Percentiles rank a stretch among this genome's conserved stretches.
Conservation (phyloP, 2,888 invertebrate species). For the Meta bourneti region DNA sequence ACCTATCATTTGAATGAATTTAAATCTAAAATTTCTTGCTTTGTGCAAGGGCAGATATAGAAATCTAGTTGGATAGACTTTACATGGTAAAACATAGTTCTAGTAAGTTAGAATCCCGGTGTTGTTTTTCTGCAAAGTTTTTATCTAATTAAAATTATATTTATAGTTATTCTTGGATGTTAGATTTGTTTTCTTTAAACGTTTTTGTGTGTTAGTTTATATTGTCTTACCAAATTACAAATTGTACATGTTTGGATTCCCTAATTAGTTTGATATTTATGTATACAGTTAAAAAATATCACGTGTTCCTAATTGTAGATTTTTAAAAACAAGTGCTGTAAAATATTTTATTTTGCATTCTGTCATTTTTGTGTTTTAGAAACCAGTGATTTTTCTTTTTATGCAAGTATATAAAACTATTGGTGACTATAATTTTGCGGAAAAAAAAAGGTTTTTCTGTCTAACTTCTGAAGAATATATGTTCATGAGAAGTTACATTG, state of each 20-base stretch:
- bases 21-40: constrained; percentile 42
- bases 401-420: not conserved
- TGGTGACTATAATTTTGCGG: not conserved
- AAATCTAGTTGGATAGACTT: constrained; percentile 43
- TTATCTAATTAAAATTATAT: constrained; percentile 24
- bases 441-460: not conserved
- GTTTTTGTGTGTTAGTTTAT: constrained; percentile 10
- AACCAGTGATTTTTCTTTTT: constrained; percentile 18
- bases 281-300: constrained; percentile 24
- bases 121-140: constrained; percentile 21
- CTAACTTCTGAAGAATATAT: not conserved
- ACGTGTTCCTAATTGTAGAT: constrained; percentile 49
- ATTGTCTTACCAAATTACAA: not conserved
- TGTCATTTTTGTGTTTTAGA: constrained; percentile 8
- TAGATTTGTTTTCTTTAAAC: constrained; percentile 13
- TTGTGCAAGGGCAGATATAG: constrained; percentile 64
- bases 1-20: constrained; percentile 30
- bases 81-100: constrained; percentile 20
- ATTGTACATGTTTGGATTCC: not conserved
- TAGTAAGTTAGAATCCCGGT: constrained; percentile 40
- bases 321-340: constrained; percentile 33
- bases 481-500: not conserved
- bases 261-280: not conserved
- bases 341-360: constrained; percentile 28
- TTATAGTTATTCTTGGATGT: constrained; percentile 20